Percentiles rank a stretch among this genome's conserved stretches.
Evolutionary conservation across 23 tunicate genomes (phyloP).

Genomic region (Trididemnum clinides): DNA sequence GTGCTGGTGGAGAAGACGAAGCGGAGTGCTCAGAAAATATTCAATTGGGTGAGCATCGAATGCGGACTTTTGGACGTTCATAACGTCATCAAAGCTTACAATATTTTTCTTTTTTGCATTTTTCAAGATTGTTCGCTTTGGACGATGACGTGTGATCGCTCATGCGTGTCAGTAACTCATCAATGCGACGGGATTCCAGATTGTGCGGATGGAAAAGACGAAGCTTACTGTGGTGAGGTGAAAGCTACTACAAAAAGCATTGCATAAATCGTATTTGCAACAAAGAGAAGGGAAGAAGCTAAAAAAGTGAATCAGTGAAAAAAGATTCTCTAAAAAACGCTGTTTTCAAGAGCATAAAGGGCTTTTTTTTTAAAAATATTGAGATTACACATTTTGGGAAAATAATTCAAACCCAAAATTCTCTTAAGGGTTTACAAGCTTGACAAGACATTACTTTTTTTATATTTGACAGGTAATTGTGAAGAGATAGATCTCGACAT

Average conservation of each 20-base stretch:
- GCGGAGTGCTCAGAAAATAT: constrained; percentile 4
- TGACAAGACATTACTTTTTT: not conserved
- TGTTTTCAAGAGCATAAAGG: too few relatives aligned
- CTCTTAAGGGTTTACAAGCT: too few relatives aligned
- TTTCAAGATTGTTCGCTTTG: constrained; percentile 52
- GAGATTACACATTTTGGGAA: too few relatives aligned
- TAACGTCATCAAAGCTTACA: not conserved
- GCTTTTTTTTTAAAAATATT: too few relatives aligned
- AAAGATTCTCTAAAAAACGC: too few relatives aligned
- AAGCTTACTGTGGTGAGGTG: constrained; percentile 56
- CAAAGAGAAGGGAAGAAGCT: too few relatives aligned
- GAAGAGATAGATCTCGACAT: constrained; percentile 47
- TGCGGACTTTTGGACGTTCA: not conserved
- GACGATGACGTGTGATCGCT: constrained; percentile 44
- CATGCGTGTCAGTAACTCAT: constrained; percentile 62
- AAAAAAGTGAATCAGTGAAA: too few relatives aligned
- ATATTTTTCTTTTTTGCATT: too few relatives aligned
- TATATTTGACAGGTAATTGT: constrained; percentile 38
- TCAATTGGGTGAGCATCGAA: not conserved
- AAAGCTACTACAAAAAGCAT: too few relatives aligned
- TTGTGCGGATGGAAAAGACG: constrained; percentile 52
- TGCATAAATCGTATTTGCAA: too few relatives aligned
- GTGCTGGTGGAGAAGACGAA: constrained; percentile 59
- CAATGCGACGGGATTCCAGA: constrained; percentile 65
- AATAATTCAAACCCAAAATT: too few relatives aligned